Evolutionary conservation across 2,888 invertebrate genomes (phyloP).

Genomic region (Eledona agricola): DNA sequence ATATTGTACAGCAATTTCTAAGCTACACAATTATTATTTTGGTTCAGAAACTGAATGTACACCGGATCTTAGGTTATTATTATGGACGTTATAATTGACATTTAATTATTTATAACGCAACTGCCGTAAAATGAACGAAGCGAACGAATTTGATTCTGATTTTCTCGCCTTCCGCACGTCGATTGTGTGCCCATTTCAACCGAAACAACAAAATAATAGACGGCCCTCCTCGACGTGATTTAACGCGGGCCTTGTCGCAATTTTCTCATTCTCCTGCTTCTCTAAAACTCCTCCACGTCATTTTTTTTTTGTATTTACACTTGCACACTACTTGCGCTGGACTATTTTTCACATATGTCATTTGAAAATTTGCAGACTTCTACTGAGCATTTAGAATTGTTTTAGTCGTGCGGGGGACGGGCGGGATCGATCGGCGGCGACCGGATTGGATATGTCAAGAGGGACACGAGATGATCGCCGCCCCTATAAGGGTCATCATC

Average conservation of each 20-base stretch:
- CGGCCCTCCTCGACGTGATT: conserved; percentile 8
- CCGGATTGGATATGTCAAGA: conserved; percentile 11
- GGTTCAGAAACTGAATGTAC: conserved; percentile 44
- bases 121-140: conserved; percentile 21
- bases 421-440: conserved; percentile 5
- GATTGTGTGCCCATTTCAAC: conserved; percentile 7
- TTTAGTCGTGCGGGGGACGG: conserved; percentile 38
- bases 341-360: conserved; percentile 55
- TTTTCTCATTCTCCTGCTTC: no score
- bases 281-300: conserved; percentile 48
- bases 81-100: conserved; percentile 61
- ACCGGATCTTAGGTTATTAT: conserved; percentile 44
- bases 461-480: not conserved
- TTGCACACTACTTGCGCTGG: conserved; percentile 59
- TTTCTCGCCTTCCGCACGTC: conserved; percentile 13
- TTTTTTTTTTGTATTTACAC: conserved; percentile 59
- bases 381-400: conserved; percentile 64
- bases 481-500: conserved; percentile 10
- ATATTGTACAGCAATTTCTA: conserved; percentile 59
- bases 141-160: conserved; percentile 20
- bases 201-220: conserved; percentile 8
- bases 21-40: conserved; percentile 57
- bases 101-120: conserved; percentile 55
- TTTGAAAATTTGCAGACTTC: conserved; percentile 54
- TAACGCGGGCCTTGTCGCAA: conserved; percentile 10